phyloP scores from a whole-genome alignment of 2,888 invertebrate genomes.

The Latheticus oryzae region DNA sequence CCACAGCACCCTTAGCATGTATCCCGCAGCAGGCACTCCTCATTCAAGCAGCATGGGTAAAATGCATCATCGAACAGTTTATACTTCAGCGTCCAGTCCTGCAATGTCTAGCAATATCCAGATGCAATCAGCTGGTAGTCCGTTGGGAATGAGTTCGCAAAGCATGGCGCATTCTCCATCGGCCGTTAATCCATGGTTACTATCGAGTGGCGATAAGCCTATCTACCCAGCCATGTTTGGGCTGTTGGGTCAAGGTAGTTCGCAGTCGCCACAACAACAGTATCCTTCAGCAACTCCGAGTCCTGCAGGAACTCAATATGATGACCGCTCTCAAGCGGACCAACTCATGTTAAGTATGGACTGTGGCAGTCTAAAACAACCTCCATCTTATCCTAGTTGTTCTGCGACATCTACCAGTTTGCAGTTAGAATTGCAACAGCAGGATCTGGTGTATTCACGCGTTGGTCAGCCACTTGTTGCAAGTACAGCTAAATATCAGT shows the following conservation, averaged over 20 bases:
- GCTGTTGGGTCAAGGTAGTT: slow-evolving; percentile 70
- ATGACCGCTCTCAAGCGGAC: slow-evolving; percentile 73
- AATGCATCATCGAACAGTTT: slow-evolving; percentile 68
- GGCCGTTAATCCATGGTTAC: slow-evolving; percentile 77
- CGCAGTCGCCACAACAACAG: slow-evolving; percentile 71
- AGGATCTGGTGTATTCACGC: slow-evolving; percentile 69
- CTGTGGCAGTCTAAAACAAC: slow-evolving; percentile 71
- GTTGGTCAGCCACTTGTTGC: slow-evolving; percentile 67
- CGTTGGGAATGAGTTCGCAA: slow-evolving; percentile 64
- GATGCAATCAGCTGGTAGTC: slow-evolving; percentile 60
- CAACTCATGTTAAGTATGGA: slow-evolving; percentile 73
- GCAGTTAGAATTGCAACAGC: slow-evolving; percentile 69
- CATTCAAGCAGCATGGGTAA: slow-evolving; percentile 59
- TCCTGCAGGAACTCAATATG: slow-evolving; percentile 72
- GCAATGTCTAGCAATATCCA: slow-evolving; percentile 66
- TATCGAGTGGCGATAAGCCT: slow-evolving; percentile 76
- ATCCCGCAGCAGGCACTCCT: slow-evolving; percentile 64
- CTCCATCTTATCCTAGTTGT: slow-evolving; percentile 73
- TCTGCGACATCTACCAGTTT: slow-evolving; percentile 61
- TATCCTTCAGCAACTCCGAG: slow-evolving; percentile 67
- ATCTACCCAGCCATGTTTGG: slow-evolving; percentile 75
- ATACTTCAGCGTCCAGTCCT: slow-evolving; percentile 75
- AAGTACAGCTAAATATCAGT: slow-evolving; percentile 75
- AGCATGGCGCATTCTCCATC: slow-evolving; percentile 69
- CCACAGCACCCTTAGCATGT: slow-evolving; percentile 74